phyloP scores from a whole-genome alignment of 2,888 invertebrate species.

The Cephus sareptanus region DNA sequence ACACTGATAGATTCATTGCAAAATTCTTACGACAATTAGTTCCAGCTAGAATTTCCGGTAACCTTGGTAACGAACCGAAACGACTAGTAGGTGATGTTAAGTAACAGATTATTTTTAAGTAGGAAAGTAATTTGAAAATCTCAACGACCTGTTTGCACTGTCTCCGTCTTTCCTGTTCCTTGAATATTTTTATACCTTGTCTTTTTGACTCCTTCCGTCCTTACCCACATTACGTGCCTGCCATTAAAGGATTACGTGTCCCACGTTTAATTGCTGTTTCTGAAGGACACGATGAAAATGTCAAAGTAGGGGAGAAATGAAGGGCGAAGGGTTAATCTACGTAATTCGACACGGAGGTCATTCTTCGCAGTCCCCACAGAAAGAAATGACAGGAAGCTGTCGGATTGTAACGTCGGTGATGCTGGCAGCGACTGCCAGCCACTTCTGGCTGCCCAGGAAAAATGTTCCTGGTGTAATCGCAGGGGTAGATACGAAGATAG shows the following conservation, averaged over 20 bases:
- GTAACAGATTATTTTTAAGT: not conserved
- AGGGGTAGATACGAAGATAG: constrained; percentile 38
- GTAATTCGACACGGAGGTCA: not conserved
- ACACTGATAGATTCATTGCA: not conserved
- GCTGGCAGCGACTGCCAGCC: not conserved
- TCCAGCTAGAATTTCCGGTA: not conserved
- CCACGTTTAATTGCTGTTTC: not conserved
- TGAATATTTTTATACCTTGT: not conserved
- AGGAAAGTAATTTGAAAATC: not conserved
- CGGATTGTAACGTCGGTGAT: not conserved
- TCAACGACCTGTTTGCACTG: not conserved
- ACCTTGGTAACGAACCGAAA: not conserved
- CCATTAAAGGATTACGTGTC: not conserved
- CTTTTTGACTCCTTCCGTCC: not conserved
- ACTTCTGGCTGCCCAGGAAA: not conserved
- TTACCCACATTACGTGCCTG: not conserved
- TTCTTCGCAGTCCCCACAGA: not conserved
- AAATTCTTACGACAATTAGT: not conserved
- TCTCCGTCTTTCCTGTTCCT: not conserved
- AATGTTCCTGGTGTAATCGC: not conserved
- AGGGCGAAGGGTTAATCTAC: not conserved
- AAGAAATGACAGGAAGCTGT: not conserved
- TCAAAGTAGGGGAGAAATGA: not conserved
- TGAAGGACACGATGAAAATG: not conserved
- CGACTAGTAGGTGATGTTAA: not conserved